Conservation (phyloP, 2,888 invertebrate genomes). For the Diachrysia chrysitis region DNA sequence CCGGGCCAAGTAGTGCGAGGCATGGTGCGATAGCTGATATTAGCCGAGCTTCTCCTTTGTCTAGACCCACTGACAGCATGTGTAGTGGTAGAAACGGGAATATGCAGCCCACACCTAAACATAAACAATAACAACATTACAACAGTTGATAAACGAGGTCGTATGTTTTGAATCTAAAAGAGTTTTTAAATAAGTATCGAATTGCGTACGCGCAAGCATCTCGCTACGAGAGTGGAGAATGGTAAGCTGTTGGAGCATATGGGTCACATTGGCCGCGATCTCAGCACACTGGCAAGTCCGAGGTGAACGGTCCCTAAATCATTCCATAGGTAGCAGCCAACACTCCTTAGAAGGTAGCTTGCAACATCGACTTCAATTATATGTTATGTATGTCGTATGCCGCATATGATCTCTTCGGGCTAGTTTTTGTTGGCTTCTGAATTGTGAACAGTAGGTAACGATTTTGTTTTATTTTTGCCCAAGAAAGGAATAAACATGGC, state of each 20-base stretch:
- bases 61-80: slow-evolving; percentile 93
- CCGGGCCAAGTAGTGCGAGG: slow-evolving; percentile 93
- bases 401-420: slow-evolving; percentile 40
- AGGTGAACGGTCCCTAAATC: slow-evolving; percentile 83
- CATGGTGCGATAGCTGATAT: slow-evolving; percentile 94
- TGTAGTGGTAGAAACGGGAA: slow-evolving; percentile 95
- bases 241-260: slow-evolving; percentile 49
- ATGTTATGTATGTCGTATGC: slow-evolving; percentile 30
- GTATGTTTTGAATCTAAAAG: slow-evolving; percentile 13
- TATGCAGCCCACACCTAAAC: slow-evolving; percentile 93
- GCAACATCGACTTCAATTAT: slow-evolving; percentile 62
- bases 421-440: slow-evolving; percentile 51
- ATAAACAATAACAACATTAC: slow-evolving; percentile 8
- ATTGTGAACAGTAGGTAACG: slow-evolving; percentile 28
- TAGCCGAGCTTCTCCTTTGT: slow-evolving; percentile 92
- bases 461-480: slow-evolving; percentile 43
- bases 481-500: slow-evolving; percentile 28
- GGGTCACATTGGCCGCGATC: slow-evolving; percentile 59
- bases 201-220: slow-evolving; percentile 48
- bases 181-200: slow-evolving; percentile 37
- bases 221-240: slow-evolving; percentile 19
- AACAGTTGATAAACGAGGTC: background rate
- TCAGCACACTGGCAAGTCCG: slow-evolving; percentile 63
- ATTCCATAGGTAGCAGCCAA: slow-evolving; percentile 63
- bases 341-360: slow-evolving; percentile 82